Evolutionary conservation across 2,113 vertebrate species (phyloP), one percentile per base, ranked within the genome.

Genomic region (Channa argus): DNA sequence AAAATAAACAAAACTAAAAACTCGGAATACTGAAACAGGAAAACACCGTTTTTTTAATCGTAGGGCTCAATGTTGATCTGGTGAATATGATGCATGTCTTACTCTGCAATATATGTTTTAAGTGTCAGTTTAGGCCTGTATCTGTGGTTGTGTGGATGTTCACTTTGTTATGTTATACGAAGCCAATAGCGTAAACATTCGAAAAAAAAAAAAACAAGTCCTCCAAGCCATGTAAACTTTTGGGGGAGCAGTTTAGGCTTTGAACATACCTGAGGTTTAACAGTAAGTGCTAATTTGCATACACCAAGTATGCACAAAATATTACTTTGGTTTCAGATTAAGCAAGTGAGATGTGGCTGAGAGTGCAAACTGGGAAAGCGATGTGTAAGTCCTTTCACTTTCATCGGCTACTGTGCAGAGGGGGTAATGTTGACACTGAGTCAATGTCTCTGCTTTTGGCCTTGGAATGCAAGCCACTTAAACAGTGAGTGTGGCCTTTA

Each of bases 241-340:
- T 37, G 55, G 52, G 12, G 55, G 56, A 63, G 63, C 60, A 71
- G 58, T 83, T 85, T 67, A 58, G 71, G 77, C 77, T 80, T 73
- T 82, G 73, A 71, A 60, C 87, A 91, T 86, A 80, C 80, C 83
- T 79, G 92, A 71, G 90, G 89, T 89, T 93, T 92, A 89, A 90
- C 77, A 71, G 33, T 59, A 83, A 74, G 70, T 80, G 80, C 86
- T 79, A 44, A 90, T 92, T 82, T 89, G 61, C 69, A 79, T 59
- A 64, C 63, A 74, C 62, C 73, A 83, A 87, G 51, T 84, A 86
- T 79, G 77, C 44, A 71, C 34, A 72, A 85, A 84, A 84, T 79
- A 80, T 59, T 74, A 77, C 86, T 86, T 74, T 76, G 55, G 50
- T 74, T 65, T 71, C 36, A 52, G 65, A 43, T 0, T 46, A 63